Base-by-base conservation (phyloP, 1,140 invertebrate genomes). In the Macrostomum lignano region DNA sequence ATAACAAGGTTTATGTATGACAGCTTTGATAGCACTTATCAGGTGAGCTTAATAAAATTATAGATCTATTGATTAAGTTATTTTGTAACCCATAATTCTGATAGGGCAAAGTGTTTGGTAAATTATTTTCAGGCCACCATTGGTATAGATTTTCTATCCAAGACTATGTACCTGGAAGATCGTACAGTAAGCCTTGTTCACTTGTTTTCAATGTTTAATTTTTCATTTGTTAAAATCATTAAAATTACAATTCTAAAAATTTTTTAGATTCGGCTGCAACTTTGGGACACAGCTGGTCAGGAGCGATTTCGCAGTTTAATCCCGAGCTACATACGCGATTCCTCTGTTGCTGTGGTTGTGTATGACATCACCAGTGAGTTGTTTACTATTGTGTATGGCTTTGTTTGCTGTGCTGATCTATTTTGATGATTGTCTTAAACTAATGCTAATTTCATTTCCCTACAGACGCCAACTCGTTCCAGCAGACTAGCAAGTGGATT, bases 1-100 rank as follows among this genome's bases (percentile, higher is more conserved):
- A 98, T 98, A 50, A 98, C 88, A 49, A 71, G 88, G 50, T 98
- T 98, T 64, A 98, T 98, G 88, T 98, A 98, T 61, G 88, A 98
- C 66, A 94, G 82, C 60, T 98, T 98, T 64, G 88, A 98, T 67
- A 96, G 94, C 63, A 96, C 88, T 44, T 98, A 98, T 65, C 32
- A 33, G 19, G 26, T 28, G 19, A n/a, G n/a, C n/a, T n/a, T n/a
- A n/a, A n/a, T n/a, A 28, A 28, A 9, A 24, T 9, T 24, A 24
- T 24, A 24, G 9, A 9, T 9, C n/a, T 9, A 24, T 24, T 24
- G 9, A 9, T n/a, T 9, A 24, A n/a, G n/a, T 24, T 24, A 24
- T 24, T 24, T 9, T 24, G 23, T 24, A 24, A 24, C 23, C 23
- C n/a, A n/a, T n/a, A n/a, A 24, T 24, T 24, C 13, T 24, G 9